Evolutionary conservation across 1,140 invertebrate species (phyloP).

Genomic region (Diorhabda sublineata): DNA sequence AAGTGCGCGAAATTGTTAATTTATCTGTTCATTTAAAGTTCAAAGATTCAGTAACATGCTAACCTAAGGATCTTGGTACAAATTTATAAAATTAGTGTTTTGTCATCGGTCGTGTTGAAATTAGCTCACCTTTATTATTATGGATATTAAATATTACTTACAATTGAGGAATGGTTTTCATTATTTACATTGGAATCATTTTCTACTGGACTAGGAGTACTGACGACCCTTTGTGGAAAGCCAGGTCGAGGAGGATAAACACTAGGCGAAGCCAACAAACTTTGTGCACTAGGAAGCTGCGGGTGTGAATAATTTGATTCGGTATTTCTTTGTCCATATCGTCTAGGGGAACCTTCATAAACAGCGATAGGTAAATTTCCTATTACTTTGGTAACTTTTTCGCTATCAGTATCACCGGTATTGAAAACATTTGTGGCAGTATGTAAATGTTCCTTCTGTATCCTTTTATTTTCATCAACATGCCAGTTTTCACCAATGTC

Average conservation of each 20-base stretch:
- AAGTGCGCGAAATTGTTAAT: too few relatives aligned
- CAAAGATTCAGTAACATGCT: too few relatives aligned
- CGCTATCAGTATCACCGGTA: conserved; percentile 46
- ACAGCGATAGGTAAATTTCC: conserved; percentile 85
- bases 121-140: too few relatives aligned
- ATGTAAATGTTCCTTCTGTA: conserved; percentile 29
- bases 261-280: conserved; percentile 59
- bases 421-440: conserved; percentile 35
- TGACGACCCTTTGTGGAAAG: conserved; percentile 62
- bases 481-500: conserved; percentile 75
- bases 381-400: conserved; percentile 73
- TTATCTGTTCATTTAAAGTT: too few relatives aligned
- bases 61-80: too few relatives aligned
- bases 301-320: conserved; percentile 45
- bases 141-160: conserved; percentile 30
- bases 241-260: conserved; percentile 66
- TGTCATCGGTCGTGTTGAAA: too few relatives aligned
- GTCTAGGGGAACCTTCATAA: conserved; percentile 84
- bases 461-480: conserved; percentile 43
- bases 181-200: conserved; percentile 32
- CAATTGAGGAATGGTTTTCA: conserved; percentile 42
- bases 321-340: conserved; percentile 63
- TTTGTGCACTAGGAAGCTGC: conserved; percentile 55
- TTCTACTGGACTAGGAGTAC: conserved; percentile 48
- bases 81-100: too few relatives aligned